A percentile compares a stretch with the other conserved stretches of the same genome.
Evolutionary conservation across 2,113 vertebrate species (phyloP).

Genomic region (Brevimyrus niger): DNA sequence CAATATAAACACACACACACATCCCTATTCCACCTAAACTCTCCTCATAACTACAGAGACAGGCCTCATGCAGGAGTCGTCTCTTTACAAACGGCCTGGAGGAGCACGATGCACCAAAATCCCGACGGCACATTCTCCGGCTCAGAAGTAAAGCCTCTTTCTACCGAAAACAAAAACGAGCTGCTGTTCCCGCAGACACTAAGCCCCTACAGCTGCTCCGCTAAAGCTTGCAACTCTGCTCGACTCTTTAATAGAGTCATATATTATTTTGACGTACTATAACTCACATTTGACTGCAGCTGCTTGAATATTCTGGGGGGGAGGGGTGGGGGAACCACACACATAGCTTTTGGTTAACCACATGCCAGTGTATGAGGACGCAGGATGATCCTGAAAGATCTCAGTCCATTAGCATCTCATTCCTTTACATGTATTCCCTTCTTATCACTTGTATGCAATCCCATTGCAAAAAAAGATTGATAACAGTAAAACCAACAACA

Average conservation of each 20-base stretch:
- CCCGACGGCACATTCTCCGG: background rate
- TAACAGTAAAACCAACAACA: background rate
- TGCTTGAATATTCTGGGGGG: background rate
- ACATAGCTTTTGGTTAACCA: background rate
- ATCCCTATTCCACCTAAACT: background rate
- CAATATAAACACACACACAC: background rate
- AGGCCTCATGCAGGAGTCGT: background rate
- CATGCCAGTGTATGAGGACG: background rate
- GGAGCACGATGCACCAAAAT: background rate
- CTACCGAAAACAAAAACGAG: background rate
- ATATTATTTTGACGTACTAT: background rate
- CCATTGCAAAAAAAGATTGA: background rate
- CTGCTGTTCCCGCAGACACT: background rate
- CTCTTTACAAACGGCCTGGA: background rate
- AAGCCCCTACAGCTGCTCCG: background rate
- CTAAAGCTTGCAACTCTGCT: background rate
- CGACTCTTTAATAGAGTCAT: background rate
- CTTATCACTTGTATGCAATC: background rate
- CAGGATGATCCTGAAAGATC: background rate
- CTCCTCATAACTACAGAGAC: background rate
- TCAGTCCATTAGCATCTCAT: background rate
- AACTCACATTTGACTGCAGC: background rate
- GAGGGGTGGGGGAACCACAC: background rate
- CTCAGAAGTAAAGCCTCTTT: background rate
- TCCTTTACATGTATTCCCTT: background rate